Base-by-base conservation (phyloP, 2,113 vertebrate species). In the Tetrao urogallus region DNA sequence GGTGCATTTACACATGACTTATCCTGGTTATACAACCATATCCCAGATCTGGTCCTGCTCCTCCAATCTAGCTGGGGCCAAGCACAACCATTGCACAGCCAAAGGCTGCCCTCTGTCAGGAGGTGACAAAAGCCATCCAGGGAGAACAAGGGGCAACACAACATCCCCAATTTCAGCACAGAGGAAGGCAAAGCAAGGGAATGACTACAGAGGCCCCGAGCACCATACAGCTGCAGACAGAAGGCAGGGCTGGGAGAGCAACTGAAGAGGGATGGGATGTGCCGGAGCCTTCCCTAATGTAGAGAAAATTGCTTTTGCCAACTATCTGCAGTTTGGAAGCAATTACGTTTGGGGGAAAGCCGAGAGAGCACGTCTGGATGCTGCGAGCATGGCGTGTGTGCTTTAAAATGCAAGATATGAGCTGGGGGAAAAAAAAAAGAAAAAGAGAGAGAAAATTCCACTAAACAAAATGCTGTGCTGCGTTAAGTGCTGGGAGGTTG, bases 281-380 rank as follows among this genome's bases (percentile, higher is more conserved):
- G 88, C 92, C 60, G 88, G 86, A 92, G 82, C 74, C 88, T 90
- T 89, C 94, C 2, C 13, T 97, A 97, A 97, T 71, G 92, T 92
- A 95, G 92, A 97, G 96, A 95, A 97, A 97, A 97, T 97, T 97
- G 95, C 95, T 94, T 96, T 97, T 64, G 36, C 93, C 97, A 97
- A 91, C 96, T 93, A 78, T 95, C 89, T 90, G 79, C 96, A 96
- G 95, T 96, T 97, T 93, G 92, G 96, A 97, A 97, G 97, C 96
- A 97, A 97, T 98, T 97, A 97, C 89, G 90, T 89, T 69, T 86
- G 82, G 90, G 94, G 96, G 93, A 85, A 95, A 97, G 95, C 96
- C 6, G 89, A 94, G 93, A 94, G 93, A 96, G 93, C 84, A 45
- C 2, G 27, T 47, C 90, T 82, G 91, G 96, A 93, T 9, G 24